These are phyloP conservation scores for Mycteria americana DNA, from an alignment of 2,797 vertebrate genomes.

Conservation along the genomic window DNA sequence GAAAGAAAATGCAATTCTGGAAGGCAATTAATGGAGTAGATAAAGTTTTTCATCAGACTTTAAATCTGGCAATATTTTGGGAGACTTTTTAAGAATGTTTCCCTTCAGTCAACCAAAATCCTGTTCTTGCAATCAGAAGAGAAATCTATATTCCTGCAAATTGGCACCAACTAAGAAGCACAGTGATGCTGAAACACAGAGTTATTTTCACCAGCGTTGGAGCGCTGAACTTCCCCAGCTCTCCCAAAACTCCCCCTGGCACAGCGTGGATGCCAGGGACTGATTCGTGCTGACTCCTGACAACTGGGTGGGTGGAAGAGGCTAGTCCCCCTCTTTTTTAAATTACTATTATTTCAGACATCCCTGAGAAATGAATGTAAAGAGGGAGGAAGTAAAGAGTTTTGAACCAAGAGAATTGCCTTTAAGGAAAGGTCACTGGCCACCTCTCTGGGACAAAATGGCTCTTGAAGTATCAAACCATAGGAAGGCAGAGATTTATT, in stretches of 20 bases:
- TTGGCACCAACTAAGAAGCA: neutral
- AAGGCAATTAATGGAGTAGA: neutral
- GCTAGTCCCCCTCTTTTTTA: neutral
- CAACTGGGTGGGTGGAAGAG: neutral
- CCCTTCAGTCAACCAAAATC: neutral
- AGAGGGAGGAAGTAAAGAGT: neutral
- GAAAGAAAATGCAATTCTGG: neutral
- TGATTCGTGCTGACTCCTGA: neutral
- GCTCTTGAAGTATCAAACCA: neutral
- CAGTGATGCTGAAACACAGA: neutral
- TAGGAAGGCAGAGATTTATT: neutral
- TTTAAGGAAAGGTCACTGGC: neutral
- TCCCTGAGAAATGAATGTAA: neutral
- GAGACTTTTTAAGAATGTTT: neutral
- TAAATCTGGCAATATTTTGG: neutral
- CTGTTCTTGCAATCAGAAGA: constrained; percentile 29
- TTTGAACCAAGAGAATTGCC: neutral
- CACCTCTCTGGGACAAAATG: neutral
- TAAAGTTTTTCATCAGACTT: neutral
- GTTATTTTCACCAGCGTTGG: neutral
- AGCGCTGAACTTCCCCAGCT: neutral
- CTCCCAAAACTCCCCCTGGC: neutral
- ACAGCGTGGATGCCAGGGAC: neutral
- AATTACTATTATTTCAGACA: neutral
- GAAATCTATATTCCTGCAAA: constrained; percentile 15